Conservation (phyloP, 2,888 invertebrate genomes). For the Nymphalis urticae region DNA sequence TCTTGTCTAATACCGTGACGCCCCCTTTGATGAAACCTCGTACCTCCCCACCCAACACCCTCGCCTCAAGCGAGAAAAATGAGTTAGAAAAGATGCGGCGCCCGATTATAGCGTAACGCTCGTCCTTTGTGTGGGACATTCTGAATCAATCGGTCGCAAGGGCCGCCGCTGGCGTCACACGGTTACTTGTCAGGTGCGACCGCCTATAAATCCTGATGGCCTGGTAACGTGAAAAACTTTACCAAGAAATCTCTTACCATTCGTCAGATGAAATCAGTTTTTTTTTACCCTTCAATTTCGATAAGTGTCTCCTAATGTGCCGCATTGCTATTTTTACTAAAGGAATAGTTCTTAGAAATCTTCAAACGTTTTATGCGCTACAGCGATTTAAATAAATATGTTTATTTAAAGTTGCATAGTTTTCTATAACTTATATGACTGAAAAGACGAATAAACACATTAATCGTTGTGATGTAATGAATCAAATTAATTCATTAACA, state of each 20-base stretch:
- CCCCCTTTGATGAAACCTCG: constrained; percentile 70
- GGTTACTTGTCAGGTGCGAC: constrained; percentile 55
- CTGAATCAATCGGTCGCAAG: constrained; percentile 69
- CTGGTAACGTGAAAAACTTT: constrained; percentile 44
- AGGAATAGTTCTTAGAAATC: not conserved
- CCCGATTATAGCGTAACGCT: constrained; percentile 76
- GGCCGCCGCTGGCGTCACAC: constrained; percentile 53
- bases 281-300: constrained; percentile 7
- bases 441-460: too few species aligned
- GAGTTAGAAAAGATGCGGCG: constrained; percentile 82
- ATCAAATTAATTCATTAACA: too few species aligned
- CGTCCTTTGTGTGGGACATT: constrained; percentile 70
- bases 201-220: constrained; percentile 49
- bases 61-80: constrained; percentile 78
- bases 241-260: constrained; percentile 25
- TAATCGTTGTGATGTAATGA: too few species aligned
- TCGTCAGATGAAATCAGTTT: constrained; percentile 24
- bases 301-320: not conserved
- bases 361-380: too few species aligned
- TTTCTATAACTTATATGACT: too few species aligned
- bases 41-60: constrained; percentile 47
- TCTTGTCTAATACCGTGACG: constrained; percentile 81
- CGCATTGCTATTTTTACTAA: not conserved
- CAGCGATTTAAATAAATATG: too few species aligned
- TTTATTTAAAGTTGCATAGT: too few species aligned